Base-by-base conservation (phyloP, 2,797 vertebrate species). In the Neostethus bicornis region DNA sequence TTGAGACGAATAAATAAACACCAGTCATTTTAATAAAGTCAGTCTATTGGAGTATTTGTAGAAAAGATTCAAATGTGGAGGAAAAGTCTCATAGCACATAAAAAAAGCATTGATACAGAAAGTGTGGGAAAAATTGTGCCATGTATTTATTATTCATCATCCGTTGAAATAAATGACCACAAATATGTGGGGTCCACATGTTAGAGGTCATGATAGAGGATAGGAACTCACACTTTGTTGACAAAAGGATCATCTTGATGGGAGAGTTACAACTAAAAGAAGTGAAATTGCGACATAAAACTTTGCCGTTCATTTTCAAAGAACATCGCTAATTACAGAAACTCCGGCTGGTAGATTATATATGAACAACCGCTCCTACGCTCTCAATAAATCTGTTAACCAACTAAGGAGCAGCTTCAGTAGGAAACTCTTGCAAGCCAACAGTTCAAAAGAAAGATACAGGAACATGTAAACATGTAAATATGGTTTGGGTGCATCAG, bases 91-190 rank as follows among this genome's bases (percentile, higher is more conserved):
- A 46, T 54, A 32, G 61, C 46, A 52, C 26, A 26, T 52, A 75
- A 55, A 57, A 41, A 51, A 73, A 42, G 50, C 39, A 53, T 44
- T 32, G 26, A 61, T 24, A 19, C 51, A 48, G 45, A 44, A 75
- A 80, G 71, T 62, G 64, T 37, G 7, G 11, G 23, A 35, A 35
- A 39, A 28, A 56, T 49, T 35, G 42, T 72, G 32, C 51, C 49
- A 71, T 71, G 70, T 55, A 53, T 43, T 56, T 52, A 61, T 61
- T 63, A 72, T 81, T 70, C 37, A 77, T 77, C 73, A 82, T 81
- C 80, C 59, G 79, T 35, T 46, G 19, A 41, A 47, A 66, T 72
- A 66, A 75, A 56, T 58, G 13, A 49, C 37, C 43, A 69, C 31
- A 53, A 44, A 35, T 47, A 44, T 59, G 37, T 28, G 51, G 44